These are phyloP conservation scores for Watsonalla binaria DNA, from an alignment of 2,888 invertebrate species.

Conservation along the genomic window DNA sequence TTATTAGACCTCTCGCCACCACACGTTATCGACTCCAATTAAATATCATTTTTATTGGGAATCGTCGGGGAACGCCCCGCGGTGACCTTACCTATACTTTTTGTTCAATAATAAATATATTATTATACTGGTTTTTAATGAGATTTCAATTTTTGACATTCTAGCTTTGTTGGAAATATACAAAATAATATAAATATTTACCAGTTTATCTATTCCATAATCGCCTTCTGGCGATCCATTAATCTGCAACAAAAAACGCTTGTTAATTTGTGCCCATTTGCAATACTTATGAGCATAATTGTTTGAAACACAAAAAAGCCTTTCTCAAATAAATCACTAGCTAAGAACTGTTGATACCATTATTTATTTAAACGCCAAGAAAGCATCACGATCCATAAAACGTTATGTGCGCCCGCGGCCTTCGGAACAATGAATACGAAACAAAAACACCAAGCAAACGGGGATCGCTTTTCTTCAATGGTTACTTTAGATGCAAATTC, in stretches of 20 bases:
- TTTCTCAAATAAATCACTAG: constrained; percentile 59
- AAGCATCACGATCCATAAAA: constrained; percentile 71
- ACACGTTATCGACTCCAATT: constrained; percentile 73
- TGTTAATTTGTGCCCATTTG: constrained; percentile 27
- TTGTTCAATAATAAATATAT: neutral
- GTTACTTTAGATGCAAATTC: constrained; percentile 79
- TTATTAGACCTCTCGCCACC: constrained; percentile 70
- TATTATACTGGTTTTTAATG: constrained; percentile 29
- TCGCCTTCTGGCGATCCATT: constrained; percentile 37
- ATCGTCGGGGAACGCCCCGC: constrained; percentile 60
- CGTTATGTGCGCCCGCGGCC: constrained; percentile 57
- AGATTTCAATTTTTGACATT: constrained; percentile 27
- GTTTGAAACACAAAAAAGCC: constrained; percentile 44
- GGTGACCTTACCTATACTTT: constrained; percentile 26
- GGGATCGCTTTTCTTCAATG: constrained; percentile 78
- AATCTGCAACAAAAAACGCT: constrained; percentile 43
- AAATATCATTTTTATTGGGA: constrained; percentile 76
- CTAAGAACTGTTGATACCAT: constrained; percentile 65
- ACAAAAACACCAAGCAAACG: constrained; percentile 61
- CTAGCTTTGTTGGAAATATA: constrained; percentile 17
- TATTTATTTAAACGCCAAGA: constrained; percentile 70
- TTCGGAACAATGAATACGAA: constrained; percentile 75
- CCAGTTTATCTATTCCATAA: constrained; percentile 46
- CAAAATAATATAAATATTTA: constrained; percentile 30
- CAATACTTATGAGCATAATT: constrained; percentile 45